Base-by-base conservation (phyloP, 2,797 vertebrate genomes). In the Chromobotia macracanthus region DNA sequence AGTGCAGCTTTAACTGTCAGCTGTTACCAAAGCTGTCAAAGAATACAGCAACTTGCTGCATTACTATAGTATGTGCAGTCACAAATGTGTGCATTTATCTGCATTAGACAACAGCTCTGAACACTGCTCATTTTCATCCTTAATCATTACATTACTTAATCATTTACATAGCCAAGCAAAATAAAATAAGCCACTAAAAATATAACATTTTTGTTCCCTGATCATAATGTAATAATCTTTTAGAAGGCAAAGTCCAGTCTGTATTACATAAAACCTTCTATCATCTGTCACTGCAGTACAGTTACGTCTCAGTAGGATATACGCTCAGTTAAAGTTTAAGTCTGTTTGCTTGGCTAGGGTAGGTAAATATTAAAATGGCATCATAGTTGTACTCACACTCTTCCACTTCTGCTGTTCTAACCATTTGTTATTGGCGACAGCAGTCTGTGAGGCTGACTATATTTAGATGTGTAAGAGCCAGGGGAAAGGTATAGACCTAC, bases 381-480 rank as follows among this genome's bases (percentile, higher is more conserved):
- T 41, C 55, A 65, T 35, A 12, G 64, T 64, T 50, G 66, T 78
- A 76, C 75, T 81, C 61, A 13, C 53, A 35, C 8, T 71, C 67
- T 72, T 82, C 53, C 80, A 83, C 72, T 84, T 85, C 81, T 69
- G 81, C 83, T 88, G 87, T 86, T 85, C 86, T 87, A 87, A 84
- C 84, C 87, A 90, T 91, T 91, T 84, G 87, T 92, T 91, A 89
- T 87, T 83, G 82, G 87, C 84, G 84, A 23, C 75, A 83, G 88
- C 87, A 91, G 90, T 91, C 90, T 90, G 84, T 88, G 87, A 85
- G 80, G 61, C 86, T 84, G 84, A 74, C 92, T 93, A 92, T 93
- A 93, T 93, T 93, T 93, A 93, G 91, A 86, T 81, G 74, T 78
- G 63, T 72, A 67, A 64, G 86, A 90, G 89, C 88, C 85, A 82